A percentile compares a stretch with the other conserved stretches of the same genome.
phyloP scores from a whole-genome alignment of 1,140 invertebrate genomes.

The Drosophila neocordata region DNA sequence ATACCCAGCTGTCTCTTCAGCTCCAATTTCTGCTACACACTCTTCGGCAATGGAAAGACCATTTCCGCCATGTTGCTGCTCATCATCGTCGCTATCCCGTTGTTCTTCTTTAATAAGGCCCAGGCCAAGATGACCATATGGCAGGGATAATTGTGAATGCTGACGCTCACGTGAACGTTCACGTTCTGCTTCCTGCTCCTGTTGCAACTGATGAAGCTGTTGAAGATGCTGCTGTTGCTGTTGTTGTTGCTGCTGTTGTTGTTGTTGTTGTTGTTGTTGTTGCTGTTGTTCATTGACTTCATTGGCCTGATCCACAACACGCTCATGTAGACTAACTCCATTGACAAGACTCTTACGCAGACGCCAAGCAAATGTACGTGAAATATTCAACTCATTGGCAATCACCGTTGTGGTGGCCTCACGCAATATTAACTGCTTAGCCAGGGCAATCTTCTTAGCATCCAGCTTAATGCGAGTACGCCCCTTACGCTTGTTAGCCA shows the following conservation, averaged over 20 bases:
- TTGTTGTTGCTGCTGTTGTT: conserved; percentile 24
- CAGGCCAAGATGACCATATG: conserved; percentile 50
- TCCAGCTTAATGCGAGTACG: conserved; percentile 81
- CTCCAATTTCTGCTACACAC: conserved; percentile 63
- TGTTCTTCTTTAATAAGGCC: conserved; percentile 67
- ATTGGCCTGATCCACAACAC: conserved; percentile 66
- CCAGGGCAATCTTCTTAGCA: conserved; percentile 76
- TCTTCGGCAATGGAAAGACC: conserved; percentile 23
- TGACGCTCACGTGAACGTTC: conserved; percentile 27
- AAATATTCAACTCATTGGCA: conserved; percentile 79
- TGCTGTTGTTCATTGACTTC: conserved; percentile 63
- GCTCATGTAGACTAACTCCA: conserved; percentile 76
- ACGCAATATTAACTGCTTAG: conserved; percentile 76
- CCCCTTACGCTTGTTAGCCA: conserved; percentile 76
- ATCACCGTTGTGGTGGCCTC: conserved; percentile 81
- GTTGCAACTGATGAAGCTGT: conserved; percentile 15
- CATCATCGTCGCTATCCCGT: conserved; percentile 63
- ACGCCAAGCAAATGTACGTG: conserved; percentile 80
- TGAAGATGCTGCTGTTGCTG: conserved; percentile 21
- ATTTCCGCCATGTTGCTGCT: conserved; percentile 26
- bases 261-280: conserved; percentile 41
- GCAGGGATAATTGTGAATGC: conserved; percentile 46
- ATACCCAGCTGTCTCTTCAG: conserved; percentile 69
- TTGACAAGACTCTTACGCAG: conserved; percentile 79
- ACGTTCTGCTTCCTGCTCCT: conserved; percentile 30